phyloP scores from a whole-genome alignment of 2,888 invertebrate genomes.

The Perdita meconis region DNA sequence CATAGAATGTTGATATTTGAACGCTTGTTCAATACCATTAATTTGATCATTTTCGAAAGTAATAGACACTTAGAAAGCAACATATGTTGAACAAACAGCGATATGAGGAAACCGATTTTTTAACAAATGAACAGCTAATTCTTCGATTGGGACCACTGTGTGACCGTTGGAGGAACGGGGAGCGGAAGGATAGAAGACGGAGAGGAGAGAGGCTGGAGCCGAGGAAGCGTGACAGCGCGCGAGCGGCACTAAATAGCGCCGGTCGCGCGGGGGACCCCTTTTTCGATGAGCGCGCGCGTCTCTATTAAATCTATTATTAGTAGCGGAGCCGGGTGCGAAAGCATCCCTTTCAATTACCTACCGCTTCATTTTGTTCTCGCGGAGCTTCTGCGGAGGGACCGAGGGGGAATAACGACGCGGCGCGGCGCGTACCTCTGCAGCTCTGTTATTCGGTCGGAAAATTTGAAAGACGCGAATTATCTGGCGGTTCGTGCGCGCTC shows the following conservation, averaged over 20 bases:
- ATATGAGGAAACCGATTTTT: no score
- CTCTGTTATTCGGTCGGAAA: constrained; percentile 24
- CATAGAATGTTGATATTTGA: no score
- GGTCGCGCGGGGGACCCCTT: constrained; percentile 73
- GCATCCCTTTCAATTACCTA: constrained; percentile 82
- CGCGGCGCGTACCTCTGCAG: neutral
- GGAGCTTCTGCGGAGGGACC: constrained; percentile 50
- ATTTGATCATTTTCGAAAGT: no score
- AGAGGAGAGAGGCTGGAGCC: constrained; percentile 76
- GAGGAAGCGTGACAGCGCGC: constrained; percentile 95
- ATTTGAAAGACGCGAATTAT: constrained; percentile 30
- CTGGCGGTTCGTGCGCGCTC: no score
- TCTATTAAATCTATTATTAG: constrained; percentile 84
- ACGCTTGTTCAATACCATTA: no score
- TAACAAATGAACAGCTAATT: no score
- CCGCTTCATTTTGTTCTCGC: constrained; percentile 68
- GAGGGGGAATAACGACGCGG: constrained; percentile 35
- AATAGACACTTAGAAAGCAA: no score
- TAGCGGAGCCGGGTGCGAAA: constrained; percentile 71
- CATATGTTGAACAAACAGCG: no score
- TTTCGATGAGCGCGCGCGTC: constrained; percentile 84
- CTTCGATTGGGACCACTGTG: no score
- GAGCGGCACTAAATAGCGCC: constrained; percentile 66
- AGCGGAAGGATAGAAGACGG: neutral
- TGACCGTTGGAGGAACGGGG: neutral